Evolutionary conservation across 1,140 invertebrate species (phyloP).

Genomic region (Megathymus violae): DNA sequence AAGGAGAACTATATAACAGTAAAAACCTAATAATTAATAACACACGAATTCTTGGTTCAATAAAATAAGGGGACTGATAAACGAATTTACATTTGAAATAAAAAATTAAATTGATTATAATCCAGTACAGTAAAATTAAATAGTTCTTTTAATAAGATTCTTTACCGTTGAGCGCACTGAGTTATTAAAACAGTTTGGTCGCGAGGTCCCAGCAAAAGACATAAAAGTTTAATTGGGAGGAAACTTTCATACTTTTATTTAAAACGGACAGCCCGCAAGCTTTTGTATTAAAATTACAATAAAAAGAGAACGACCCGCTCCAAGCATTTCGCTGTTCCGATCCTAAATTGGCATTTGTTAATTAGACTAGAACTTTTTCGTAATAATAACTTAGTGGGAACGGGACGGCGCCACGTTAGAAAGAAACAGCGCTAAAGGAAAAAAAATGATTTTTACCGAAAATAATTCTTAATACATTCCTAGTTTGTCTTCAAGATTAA

Average conservation of each 20-base stretch:
- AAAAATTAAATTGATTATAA: not conserved
- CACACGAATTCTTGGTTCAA: no score
- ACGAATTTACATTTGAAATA: no score
- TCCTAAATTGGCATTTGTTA: constrained; percentile 59
- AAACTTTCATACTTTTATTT: constrained; percentile 21
- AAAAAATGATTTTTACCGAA: not conserved
- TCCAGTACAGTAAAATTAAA: not conserved
- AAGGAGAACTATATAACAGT: no score
- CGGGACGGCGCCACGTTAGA: not conserved
- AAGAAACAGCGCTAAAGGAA: not conserved
- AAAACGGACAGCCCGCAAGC: constrained; percentile 18
- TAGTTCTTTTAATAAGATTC: not conserved
- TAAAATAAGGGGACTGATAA: no score
- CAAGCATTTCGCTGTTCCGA: constrained; percentile 39
- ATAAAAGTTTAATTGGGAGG: constrained; percentile 16
- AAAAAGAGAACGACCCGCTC: constrained; percentile 29
- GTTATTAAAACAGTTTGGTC: constrained; percentile 1
- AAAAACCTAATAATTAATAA: no score
- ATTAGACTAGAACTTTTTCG: constrained; percentile 57
- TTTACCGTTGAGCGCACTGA: not conserved
- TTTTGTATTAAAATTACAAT: constrained; percentile 33
- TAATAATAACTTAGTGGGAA: constrained; percentile 39
- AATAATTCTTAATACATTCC: constrained; percentile 1
- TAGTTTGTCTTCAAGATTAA: no score
- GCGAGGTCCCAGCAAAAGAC: constrained; percentile 3